Percentiles rank a stretch among this genome's conserved stretches.
These are phyloP conservation scores for Crenuchus spilurus DNA, from an alignment of 2,797 vertebrate species.

Conservation along the genomic window DNA sequence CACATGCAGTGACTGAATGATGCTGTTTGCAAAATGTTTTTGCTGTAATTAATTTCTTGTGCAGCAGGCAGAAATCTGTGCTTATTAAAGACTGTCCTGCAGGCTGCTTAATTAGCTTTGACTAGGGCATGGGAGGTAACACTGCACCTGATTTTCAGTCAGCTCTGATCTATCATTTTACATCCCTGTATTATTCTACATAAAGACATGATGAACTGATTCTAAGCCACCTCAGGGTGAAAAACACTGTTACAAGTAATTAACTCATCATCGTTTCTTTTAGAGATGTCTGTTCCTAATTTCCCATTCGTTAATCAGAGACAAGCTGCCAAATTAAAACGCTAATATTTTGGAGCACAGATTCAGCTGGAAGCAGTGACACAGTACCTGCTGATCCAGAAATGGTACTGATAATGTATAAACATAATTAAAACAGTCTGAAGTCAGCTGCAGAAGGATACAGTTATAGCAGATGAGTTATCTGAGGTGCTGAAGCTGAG, in stretches of 20 bases:
- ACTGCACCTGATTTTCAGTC: background rate
- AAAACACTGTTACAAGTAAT: background rate
- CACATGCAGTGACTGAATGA: conserved; percentile 9
- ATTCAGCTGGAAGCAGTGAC: background rate
- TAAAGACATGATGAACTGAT: background rate
- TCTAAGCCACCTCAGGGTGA: background rate
- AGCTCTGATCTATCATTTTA: background rate
- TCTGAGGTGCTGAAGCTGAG: too few species aligned
- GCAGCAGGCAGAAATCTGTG: background rate
- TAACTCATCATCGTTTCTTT: conserved; percentile 1
- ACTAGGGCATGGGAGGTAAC: background rate
- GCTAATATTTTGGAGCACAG: background rate
- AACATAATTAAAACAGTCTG: conserved; percentile 3
- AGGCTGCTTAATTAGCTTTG: conserved; percentile 35
- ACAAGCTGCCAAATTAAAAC: background rate
- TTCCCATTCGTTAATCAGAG: conserved; percentile 6
- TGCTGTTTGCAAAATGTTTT: conserved; percentile 38
- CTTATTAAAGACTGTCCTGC: conserved; percentile 31
- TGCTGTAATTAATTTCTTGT: conserved; percentile 27
- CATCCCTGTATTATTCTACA: background rate
- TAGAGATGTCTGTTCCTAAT: background rate
- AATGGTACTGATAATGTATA: background rate
- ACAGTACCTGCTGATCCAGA: background rate
- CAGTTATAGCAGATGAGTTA: too few species aligned
- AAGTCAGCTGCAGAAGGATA: background rate